A percentile compares a stretch with the other conserved stretches of the same genome.
phyloP scores from a whole-genome alignment of 2,113 vertebrate species.

The Centropus bengalensis region DNA sequence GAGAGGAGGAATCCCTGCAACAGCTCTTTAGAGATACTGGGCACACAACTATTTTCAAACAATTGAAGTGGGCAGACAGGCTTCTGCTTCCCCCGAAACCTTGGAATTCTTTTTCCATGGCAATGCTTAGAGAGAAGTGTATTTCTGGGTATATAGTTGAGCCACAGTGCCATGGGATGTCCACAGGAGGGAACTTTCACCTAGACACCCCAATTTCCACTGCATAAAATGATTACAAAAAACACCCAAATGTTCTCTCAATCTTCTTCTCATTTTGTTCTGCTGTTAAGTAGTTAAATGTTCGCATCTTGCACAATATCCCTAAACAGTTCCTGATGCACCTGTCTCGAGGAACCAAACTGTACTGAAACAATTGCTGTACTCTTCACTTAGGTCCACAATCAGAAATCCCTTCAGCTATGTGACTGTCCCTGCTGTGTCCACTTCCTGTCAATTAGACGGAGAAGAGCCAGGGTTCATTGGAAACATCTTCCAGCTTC shows the following conservation, averaged over 20 bases:
- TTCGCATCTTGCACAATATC: not conserved
- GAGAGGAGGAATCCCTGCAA: not conserved
- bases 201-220: not conserved
- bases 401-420: not conserved
- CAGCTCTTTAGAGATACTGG: not conserved
- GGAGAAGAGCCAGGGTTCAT: not conserved
- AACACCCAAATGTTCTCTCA: not conserved
- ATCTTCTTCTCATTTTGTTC: not conserved
- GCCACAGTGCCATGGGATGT: not conserved
- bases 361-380: not conserved
- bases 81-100: not conserved
- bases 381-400: not conserved
- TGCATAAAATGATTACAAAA: not conserved
- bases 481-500: not conserved
- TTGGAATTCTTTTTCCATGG: not conserved
- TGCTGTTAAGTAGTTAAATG: not conserved
- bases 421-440: not conserved
- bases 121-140: not conserved
- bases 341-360: not conserved
- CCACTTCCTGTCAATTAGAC: not conserved
- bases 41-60: not conserved
- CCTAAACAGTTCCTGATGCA: accelerated
- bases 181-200: not conserved
- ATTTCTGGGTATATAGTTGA: not conserved
- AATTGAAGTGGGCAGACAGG: not conserved